Evolutionary conservation across 2,888 invertebrate species (phyloP), one percentile per base, ranked within the genome.

Genomic region (Vandiemenella viatica): DNA sequence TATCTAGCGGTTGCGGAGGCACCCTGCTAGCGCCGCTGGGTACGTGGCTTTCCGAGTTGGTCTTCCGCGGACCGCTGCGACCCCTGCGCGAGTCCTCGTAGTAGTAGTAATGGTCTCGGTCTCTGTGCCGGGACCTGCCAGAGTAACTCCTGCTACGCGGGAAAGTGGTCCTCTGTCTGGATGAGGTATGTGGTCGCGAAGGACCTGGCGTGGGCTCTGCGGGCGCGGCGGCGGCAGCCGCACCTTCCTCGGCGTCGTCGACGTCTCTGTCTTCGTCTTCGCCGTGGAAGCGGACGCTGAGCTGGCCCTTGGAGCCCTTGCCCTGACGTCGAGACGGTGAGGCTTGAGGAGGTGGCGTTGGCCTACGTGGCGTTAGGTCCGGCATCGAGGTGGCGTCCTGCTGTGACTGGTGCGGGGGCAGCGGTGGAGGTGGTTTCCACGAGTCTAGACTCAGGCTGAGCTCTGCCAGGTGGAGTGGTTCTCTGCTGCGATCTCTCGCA

Each of bases 361-460:
- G 48, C 47, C 41, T 48, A 41, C 13, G 43, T 18, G 67, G 61
- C 3, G 69, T 68, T 43, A 79, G 61, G 62, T 79, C 79, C 2
- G 79, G 79, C 73, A 79, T 74, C 13, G 79, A 79, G 7, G 77
- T 72, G 1, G 74, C 73, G 55, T 73, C 73, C 13, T 17, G 13
- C 38, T 17, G 38, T 19, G 42, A 19, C 42, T 10, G 10, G 40
- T 20, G 46, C 15, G 13, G 17, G 19, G 40, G 37, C 43, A 8
- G 38, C 6, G 38, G 8, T 7, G 38, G 38, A 8, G 48, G 37
- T 3, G 50, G 47, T 23, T 71, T 68, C 74, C 74, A 75, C 38
- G 70, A 70, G 55, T 76, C 76, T 55, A 74, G 61, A 56, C 65
- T 70, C 50, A 65, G 59, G 55, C 70, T 70, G 62, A 75, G 67